Evolutionary conservation across 2,888 invertebrate genomes (phyloP).

Genomic region (Synanthedon vespiformis): DNA sequence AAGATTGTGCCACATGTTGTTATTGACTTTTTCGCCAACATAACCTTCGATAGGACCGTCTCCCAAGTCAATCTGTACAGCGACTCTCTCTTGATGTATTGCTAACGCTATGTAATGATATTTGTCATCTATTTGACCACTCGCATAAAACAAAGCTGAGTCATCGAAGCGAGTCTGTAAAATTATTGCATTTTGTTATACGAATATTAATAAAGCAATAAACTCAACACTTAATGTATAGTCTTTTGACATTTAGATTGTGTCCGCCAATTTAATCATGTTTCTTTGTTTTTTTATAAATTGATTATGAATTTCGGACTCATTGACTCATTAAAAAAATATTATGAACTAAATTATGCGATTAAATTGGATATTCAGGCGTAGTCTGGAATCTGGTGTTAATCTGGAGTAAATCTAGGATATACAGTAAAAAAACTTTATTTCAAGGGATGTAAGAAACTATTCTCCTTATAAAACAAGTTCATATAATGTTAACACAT

Average conservation of each 20-base stretch:
- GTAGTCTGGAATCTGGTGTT: no score
- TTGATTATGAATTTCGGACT: background rate
- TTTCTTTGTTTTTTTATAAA: background rate
- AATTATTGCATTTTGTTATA: slow-evolving; percentile 1
- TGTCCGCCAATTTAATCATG: background rate
- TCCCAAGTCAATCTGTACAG: slow-evolving; percentile 90
- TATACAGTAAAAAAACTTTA: no score
- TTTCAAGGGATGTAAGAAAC: no score
- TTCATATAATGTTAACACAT: background rate
- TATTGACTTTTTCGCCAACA: slow-evolving; percentile 77
- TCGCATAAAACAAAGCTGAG: slow-evolving; percentile 92
- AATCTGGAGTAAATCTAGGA: no score
- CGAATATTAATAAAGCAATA: slow-evolving; percentile 5
- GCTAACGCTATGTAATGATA: slow-evolving; percentile 92
- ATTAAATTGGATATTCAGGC: no score
- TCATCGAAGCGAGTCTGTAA: slow-evolving; percentile 89
- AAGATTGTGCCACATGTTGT: slow-evolving; percentile 89
- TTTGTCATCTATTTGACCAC: slow-evolving; percentile 88
- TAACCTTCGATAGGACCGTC: slow-evolving; percentile 78
- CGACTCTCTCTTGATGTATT: slow-evolving; percentile 84
- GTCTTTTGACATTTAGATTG: background rate
- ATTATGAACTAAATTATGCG: background rate
- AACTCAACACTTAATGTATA: slow-evolving; percentile 1
- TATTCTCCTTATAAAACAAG: no score
- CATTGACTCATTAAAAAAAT: background rate